phyloP scores from a whole-genome alignment of 2,888 invertebrate genomes.

The Horisme vitalbata region DNA sequence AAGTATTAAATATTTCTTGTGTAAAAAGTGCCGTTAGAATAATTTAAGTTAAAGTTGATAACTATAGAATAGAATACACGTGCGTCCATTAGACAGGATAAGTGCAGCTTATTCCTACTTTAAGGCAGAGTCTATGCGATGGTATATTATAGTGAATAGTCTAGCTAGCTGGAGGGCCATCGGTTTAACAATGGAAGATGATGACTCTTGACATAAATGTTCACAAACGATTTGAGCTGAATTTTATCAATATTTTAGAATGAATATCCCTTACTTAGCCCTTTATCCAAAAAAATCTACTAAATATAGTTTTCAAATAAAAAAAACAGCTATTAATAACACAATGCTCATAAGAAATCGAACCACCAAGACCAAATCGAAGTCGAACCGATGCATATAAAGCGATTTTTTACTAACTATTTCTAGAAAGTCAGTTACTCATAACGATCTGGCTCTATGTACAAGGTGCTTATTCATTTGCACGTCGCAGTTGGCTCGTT shows the following conservation, averaged over 20 bases:
- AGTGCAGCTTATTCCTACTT: conserved; percentile 74
- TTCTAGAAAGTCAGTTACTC: conserved; percentile 39
- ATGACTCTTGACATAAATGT: conserved; percentile 34
- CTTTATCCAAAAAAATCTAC: no score
- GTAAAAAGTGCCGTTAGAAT: background rate
- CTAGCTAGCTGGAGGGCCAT: no score
- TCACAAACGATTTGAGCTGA: conserved; percentile 3
- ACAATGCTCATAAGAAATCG: background rate
- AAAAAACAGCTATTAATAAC: background rate
- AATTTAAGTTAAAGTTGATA: conserved; percentile 24
- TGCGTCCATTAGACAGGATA: conserved; percentile 74
- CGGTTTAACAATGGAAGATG: conserved; percentile 17
- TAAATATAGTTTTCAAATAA: no score
- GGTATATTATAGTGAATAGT: no score
- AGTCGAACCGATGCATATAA: conserved; percentile 10
- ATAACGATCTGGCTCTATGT: conserved; percentile 61
- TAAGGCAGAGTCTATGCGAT: conserved; percentile 27
- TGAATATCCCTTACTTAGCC: no score
- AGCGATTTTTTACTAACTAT: conserved; percentile 27
- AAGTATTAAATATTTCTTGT: background rate
- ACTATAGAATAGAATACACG: conserved; percentile 58
- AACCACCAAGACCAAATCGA: background rate
- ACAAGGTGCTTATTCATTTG: conserved; percentile 79
- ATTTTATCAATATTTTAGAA: no score
- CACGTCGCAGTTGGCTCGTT: conserved; percentile 79